Evolutionary conservation across 2,888 invertebrate genomes (phyloP).

Genomic region (Drosophila antonietae): DNA sequence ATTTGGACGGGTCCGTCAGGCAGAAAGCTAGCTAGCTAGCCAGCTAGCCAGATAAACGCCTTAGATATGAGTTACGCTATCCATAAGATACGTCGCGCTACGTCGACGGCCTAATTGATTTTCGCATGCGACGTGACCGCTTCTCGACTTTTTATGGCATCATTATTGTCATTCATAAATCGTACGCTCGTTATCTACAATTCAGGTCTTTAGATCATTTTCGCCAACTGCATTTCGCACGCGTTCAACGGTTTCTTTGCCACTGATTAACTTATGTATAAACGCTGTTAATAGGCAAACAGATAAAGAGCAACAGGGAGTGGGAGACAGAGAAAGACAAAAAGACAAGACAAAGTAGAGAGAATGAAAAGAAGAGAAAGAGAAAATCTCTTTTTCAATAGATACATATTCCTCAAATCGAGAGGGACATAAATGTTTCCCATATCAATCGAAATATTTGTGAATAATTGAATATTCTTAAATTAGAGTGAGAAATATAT

Average conservation of each 20-base stretch:
- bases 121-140: slow-evolving; percentile 68
- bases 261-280: neutral
- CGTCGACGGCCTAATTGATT: slow-evolving; percentile 63
- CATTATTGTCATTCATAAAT: slow-evolving; percentile 77
- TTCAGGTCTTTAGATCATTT: slow-evolving; percentile 38
- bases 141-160: slow-evolving; percentile 53
- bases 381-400: no score
- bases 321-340: neutral
- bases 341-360: neutral
- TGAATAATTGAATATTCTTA: no score
- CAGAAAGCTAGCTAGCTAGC: slow-evolving; percentile 25
- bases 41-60: slow-evolving; percentile 55
- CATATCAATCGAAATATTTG: no score
- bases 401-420: no score
- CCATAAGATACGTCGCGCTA: slow-evolving; percentile 56
- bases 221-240: slow-evolving; percentile 26
- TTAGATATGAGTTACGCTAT: slow-evolving; percentile 60
- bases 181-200: slow-evolving; percentile 64
- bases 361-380: neutral
- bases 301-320: neutral
- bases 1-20: slow-evolving; percentile 8
- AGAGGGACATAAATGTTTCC: no score
- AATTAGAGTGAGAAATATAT: no score
- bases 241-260: slow-evolving; percentile 36
- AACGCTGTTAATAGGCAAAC: slow-evolving; percentile 4